Conservation (phyloP, 2,113 vertebrate species). For the Protobothrops flavoviridis region DNA sequence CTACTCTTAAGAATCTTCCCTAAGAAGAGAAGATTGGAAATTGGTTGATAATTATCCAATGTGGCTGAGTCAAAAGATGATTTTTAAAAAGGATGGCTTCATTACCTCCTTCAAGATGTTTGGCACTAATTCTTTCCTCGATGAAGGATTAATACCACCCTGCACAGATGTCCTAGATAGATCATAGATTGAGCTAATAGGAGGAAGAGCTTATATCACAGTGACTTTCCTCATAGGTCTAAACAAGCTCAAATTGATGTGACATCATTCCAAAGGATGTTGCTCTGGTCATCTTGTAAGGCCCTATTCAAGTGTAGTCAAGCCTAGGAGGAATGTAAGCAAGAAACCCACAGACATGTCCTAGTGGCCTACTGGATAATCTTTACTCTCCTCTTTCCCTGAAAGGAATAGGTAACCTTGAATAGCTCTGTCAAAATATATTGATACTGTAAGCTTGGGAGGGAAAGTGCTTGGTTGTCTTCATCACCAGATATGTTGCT, state of each 20-base stretch:
- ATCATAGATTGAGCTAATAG: background rate
- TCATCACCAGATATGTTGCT: too few relatives aligned
- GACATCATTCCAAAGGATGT: background rate
- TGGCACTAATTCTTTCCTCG: background rate
- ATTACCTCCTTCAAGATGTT: background rate
- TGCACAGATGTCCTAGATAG: background rate
- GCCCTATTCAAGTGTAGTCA: background rate
- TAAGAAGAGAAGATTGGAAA: background rate
- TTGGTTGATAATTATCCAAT: background rate
- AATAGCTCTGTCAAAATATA: background rate
- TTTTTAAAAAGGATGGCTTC: background rate
- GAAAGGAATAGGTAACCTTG: background rate
- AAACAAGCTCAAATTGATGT: background rate
- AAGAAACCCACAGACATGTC: background rate
- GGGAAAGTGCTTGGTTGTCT: too few relatives aligned
- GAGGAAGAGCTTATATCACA: background rate
- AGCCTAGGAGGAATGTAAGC: background rate
- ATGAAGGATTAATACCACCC: background rate
- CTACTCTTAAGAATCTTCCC: background rate
- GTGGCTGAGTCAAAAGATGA: background rate
- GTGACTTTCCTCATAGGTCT: background rate
- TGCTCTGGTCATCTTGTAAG: background rate
- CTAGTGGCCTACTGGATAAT: background rate
- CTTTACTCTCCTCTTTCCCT: background rate
- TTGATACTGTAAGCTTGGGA: background rate